Conservation (phyloP, 2,888 invertebrate genomes). For the Steinernema scapterisci region DNA sequence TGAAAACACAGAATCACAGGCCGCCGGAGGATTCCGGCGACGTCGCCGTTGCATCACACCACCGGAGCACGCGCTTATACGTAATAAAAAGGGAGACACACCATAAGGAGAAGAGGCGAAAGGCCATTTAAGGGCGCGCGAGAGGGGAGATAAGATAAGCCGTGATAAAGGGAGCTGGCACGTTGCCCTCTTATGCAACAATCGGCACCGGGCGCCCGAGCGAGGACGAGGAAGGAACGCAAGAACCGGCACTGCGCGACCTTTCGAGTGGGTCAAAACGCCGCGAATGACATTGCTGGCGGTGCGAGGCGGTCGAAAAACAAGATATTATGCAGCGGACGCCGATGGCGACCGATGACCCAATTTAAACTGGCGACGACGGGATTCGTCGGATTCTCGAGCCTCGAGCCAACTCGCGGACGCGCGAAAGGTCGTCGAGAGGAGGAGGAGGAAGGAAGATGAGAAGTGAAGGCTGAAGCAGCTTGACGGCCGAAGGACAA, state of each 20-base stretch:
- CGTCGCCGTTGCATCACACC: constrained; percentile 21
- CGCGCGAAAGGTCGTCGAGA: constrained; percentile 2
- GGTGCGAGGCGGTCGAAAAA: constrained; percentile 9
- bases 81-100: constrained; percentile 27
- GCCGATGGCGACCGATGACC: constrained; percentile 7
- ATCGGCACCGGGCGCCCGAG: not conserved
- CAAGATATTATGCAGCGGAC: constrained; percentile 28
- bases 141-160: constrained; percentile 11
- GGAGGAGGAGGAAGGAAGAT: not conserved
- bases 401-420: constrained; percentile 14
- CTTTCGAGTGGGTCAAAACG: constrained; percentile 29
- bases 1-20: constrained; percentile 7
- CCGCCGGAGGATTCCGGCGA: not conserved
- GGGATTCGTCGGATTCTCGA: constrained; percentile 19
- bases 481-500: constrained; percentile 26
- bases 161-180: constrained; percentile 22
- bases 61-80: constrained; percentile 21
- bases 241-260: constrained; percentile 12
- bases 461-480: constrained; percentile 22
- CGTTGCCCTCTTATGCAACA: constrained; percentile 27
- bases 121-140: not conserved
- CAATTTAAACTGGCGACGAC: constrained; percentile 1
- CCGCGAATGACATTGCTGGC: constrained; percentile 17
- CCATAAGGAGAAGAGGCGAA: not conserved
- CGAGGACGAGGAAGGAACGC: not conserved